Evolutionary conservation across 2,113 vertebrate species (phyloP).

Genomic region (Poeciliopsis turrubarensis): DNA sequence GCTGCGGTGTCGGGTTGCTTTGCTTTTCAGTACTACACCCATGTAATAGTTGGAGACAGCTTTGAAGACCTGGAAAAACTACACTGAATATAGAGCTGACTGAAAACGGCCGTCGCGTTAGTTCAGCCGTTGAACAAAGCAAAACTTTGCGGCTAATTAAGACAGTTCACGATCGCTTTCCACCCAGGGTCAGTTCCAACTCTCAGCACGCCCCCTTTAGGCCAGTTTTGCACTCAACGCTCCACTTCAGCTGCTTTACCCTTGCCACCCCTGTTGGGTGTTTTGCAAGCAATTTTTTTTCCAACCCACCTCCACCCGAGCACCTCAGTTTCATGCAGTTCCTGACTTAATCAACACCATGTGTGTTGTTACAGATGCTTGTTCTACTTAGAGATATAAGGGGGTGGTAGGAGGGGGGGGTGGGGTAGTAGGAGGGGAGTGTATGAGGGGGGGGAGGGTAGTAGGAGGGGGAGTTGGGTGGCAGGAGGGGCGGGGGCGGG

Average conservation of each 20-base stretch:
- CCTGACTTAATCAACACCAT: constrained; percentile 15
- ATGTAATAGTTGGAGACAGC: background rate
- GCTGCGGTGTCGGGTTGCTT: background rate
- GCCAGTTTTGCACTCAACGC: background rate
- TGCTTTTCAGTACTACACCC: background rate
- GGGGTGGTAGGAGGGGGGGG: too few species aligned
- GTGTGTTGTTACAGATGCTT: constrained; percentile 16
- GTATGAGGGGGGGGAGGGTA: too few species aligned
- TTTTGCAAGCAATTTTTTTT: background rate
- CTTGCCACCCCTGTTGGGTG: background rate
- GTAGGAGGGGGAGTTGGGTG: too few species aligned
- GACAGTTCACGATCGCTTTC: background rate
- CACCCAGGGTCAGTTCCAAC: background rate
- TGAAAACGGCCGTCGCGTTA: background rate
- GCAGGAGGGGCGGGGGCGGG: too few species aligned
- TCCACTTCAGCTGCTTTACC: background rate
- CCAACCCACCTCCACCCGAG: background rate
- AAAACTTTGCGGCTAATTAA: background rate
- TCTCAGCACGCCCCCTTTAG: background rate
- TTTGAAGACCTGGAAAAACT: background rate
- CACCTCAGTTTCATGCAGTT: background rate
- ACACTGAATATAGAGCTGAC: background rate
- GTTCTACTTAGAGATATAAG: background rate
- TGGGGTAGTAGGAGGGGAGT: too few species aligned
- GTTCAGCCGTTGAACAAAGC: background rate